Base-by-base conservation (phyloP, 2,113 vertebrate genomes). In the Speoplatyrhinus poulsoni region DNA sequence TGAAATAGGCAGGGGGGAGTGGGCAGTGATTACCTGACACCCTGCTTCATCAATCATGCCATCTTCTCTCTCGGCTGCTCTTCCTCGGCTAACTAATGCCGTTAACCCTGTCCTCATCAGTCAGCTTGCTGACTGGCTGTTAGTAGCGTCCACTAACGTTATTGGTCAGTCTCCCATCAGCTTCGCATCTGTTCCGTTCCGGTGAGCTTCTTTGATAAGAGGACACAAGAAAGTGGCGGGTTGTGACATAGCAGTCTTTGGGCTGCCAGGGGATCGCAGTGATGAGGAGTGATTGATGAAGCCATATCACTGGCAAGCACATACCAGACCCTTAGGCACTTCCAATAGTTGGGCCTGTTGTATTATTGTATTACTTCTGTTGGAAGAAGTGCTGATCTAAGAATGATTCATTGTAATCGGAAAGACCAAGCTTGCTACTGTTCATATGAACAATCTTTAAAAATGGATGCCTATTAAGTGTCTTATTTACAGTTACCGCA, bases 11-110 rank as follows among this genome's bases (percentile, higher is more conserved):
- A 85, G 79, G 82, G 79, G 85, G 87, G 89, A 91, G 88, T 91
- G 90, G 90, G 90, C 86, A 81, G 84, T 92, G 90, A 93, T 94
- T 91, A 92, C 88, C 87, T 87, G 89, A 89, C 91, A 93, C 88
- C 83, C 71, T 63, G 36, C 83, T 90, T 94, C 92, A 94, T 94
- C 92, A 93, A 93, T 94, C 93, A 93, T 85, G 90, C 88, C 83
- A 69, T 86, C 84, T 86, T 82, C 88, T 91, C 86, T 81, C 87
- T 73, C 81, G 79, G 86, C 79, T 79, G 82, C 85, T 91, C 81
- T 82, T 84, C 75, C 83, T 81, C 69, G 47, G 62, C 87, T 87
- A 86, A 84, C 83, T 84, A 92, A 89, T 85, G 72, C 80, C 72
- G 88, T 88, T 90, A 92, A 89, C 86, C 88, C 82, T 60, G 82